Conservation (phyloP, 2,888 invertebrate genomes). For the Epinotia bilunana region DNA sequence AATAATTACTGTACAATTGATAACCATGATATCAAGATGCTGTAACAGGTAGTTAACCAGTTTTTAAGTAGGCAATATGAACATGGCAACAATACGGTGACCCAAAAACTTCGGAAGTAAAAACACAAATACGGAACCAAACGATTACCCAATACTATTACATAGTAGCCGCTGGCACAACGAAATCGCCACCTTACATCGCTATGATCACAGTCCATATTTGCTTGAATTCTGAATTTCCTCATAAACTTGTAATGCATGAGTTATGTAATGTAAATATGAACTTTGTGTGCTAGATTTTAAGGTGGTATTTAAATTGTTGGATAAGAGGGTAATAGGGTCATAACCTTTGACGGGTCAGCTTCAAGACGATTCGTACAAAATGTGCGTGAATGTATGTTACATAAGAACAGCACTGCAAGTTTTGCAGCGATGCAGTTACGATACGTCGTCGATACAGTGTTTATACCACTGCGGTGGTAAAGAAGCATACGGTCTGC, state of each 20-base stretch:
- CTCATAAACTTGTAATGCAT: neutral
- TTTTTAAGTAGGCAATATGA: conserved; percentile 25
- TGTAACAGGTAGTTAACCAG: neutral
- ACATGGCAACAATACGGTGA: conserved; percentile 5
- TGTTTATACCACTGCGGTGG: too few species aligned
- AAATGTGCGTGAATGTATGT: conserved; percentile 1
- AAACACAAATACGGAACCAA: conserved; percentile 20
- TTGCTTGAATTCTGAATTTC: neutral
- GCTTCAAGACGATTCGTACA: neutral
- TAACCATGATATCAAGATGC: too few species aligned
- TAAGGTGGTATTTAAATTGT: conserved; percentile 25
- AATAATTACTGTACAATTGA: too few species aligned
- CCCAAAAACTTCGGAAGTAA: conserved; percentile 33
- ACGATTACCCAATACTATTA: conserved; percentile 22
- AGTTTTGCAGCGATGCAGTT: too few species aligned
- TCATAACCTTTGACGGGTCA: conserved; percentile 29
- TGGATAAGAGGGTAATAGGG: conserved; percentile 26
- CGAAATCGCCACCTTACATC: neutral
- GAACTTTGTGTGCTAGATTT: conserved; percentile 22
- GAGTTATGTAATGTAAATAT: conserved; percentile 31
- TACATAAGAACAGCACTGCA: conserved; percentile 11
- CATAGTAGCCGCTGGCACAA: neutral
- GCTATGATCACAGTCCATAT: neutral
- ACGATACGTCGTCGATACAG: too few species aligned
- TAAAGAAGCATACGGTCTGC: too few species aligned